Percentiles rank a stretch among this genome's conserved stretches.
These are phyloP conservation scores for Loripinus fragilis DNA, from an alignment of 2,888 invertebrate genomes.

Conservation along the genomic window DNA sequence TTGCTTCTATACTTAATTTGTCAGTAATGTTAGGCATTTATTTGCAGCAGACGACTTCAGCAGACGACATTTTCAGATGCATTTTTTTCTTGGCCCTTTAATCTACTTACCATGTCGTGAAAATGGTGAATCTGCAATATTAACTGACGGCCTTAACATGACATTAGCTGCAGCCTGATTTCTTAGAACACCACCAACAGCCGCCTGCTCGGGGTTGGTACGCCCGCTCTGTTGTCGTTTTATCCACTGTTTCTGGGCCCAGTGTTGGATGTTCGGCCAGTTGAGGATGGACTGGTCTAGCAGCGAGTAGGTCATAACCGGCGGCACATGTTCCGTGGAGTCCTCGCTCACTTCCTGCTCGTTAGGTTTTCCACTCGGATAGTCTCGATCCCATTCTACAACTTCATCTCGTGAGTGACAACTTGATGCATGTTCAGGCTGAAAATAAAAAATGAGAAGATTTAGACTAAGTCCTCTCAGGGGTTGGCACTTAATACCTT, in stretches of 20 bases:
- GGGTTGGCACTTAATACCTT: too few species aligned
- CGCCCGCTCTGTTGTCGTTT: constrained; percentile 74
- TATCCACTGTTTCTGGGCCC: constrained; percentile 82
- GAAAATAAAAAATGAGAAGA: constrained; percentile 3
- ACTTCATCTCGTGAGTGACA: constrained; percentile 48
- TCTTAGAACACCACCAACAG: neutral
- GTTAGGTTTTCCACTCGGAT: constrained; percentile 69
- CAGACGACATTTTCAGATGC: too few species aligned
- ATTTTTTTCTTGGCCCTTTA: too few species aligned
- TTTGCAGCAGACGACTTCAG: too few species aligned
- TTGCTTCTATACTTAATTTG: too few species aligned
- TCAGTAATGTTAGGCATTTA: too few species aligned
- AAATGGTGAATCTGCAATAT: constrained; percentile 8
- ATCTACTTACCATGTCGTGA: constrained; percentile 9
- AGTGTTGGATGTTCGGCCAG: constrained; percentile 82
- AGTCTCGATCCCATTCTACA: constrained; percentile 54
- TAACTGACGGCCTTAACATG: neutral
- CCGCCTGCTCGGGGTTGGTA: constrained; percentile 35
- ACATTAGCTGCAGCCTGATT: neutral
- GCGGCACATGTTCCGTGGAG: constrained; percentile 66
- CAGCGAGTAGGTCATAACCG: constrained; percentile 78
- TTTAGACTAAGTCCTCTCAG: too few species aligned
- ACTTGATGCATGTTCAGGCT: constrained; percentile 59
- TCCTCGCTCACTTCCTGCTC: constrained; percentile 67
- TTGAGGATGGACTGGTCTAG: constrained; percentile 82